Conservation (phyloP, 2,797 vertebrate species). For the Pteronotus mesoamericanus region DNA sequence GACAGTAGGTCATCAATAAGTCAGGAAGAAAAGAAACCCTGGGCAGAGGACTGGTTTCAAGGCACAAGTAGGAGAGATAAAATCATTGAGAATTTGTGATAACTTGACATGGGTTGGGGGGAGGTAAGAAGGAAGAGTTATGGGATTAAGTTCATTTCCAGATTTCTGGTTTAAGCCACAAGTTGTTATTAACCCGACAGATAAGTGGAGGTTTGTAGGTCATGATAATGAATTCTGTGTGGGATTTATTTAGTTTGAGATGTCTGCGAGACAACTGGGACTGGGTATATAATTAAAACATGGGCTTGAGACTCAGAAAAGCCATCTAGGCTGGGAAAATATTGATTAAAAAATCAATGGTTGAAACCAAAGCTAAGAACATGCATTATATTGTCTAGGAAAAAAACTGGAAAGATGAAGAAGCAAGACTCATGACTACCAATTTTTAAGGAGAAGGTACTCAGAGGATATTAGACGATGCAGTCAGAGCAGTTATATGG, state of each 20-base stretch:
- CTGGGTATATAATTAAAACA: slow-evolving; percentile 27
- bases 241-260: not conserved
- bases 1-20: not conserved
- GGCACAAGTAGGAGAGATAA: not conserved
- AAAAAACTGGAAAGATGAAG: not conserved
- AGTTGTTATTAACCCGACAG: not conserved
- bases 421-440: not conserved
- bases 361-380: slow-evolving; percentile 8
- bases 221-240: slow-evolving; percentile 13
- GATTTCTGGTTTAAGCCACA: not conserved
- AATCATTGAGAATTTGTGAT: not conserved
- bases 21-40: not conserved
- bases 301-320: not conserved
- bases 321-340: not conserved
- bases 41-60: not conserved
- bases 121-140: not conserved
- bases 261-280: slow-evolving; percentile 2
- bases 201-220: not conserved
- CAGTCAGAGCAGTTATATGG: not conserved
- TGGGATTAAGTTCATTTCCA: not conserved
- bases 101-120: not conserved
- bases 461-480: not conserved
- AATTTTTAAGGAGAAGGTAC: not conserved
- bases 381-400: not conserved
- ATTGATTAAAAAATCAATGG: not conserved